Conservation (phyloP, 2,113 vertebrate species). For the Damaliscus lunatus region DNA sequence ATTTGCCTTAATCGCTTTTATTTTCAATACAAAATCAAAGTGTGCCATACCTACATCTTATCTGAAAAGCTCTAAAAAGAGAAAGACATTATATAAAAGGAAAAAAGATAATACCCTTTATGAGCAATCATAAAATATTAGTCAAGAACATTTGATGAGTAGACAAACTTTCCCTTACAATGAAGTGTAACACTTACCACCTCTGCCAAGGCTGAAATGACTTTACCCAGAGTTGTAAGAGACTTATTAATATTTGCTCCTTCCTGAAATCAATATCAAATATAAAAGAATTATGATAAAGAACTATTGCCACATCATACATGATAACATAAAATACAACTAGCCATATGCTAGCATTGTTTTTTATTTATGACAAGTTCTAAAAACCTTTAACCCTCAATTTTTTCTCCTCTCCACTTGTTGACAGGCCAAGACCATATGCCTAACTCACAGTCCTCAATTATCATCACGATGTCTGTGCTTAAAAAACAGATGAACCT, state of each 20-base stretch:
- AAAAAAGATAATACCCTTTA: neutral
- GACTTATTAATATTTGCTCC: constrained; percentile 99
- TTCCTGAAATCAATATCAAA: constrained; percentile 85
- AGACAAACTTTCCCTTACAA: neutral
- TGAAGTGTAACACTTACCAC: constrained; percentile 89
- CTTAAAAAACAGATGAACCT: neutral
- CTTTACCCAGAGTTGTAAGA: constrained; percentile 98
- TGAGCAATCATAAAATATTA: neutral
- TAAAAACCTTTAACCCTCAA: neutral
- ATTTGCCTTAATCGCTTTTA: neutral
- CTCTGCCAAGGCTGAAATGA: constrained; percentile 98
- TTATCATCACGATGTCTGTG: neutral
- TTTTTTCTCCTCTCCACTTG: neutral
- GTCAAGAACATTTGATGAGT: neutral
- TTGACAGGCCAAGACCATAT: neutral
- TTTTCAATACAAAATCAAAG: neutral
- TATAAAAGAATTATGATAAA: constrained; percentile 20
- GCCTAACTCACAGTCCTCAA: neutral
- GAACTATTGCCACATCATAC: neutral
- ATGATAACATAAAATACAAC: neutral
- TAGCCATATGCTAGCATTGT: neutral
- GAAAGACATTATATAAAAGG: neutral
- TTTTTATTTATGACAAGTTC: neutral
- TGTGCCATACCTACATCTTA: neutral
- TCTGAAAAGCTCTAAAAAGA: neutral